Percentiles rank a stretch among this genome's conserved stretches.
Evolutionary conservation across 2,888 invertebrate species (phyloP).

Genomic region (Nematopogon swammerdamellus): DNA sequence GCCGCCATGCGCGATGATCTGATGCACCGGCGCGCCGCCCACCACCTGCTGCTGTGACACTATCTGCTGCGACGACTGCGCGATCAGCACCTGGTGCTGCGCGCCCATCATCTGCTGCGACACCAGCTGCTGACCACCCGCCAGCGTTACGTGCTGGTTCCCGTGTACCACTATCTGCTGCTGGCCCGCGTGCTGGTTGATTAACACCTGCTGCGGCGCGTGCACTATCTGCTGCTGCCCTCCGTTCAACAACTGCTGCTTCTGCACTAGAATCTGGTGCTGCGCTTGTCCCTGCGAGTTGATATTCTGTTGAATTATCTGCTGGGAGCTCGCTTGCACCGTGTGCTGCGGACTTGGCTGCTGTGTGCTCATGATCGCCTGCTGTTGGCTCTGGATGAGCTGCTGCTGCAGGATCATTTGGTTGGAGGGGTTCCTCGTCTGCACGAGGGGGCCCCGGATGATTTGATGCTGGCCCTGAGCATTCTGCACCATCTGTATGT

Average conservation of each 20-base stretch:
- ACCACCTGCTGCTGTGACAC: slow-evolving; percentile 43
- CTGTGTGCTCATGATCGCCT: slow-evolving; percentile 41
- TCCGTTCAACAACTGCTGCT: slow-evolving; percentile 57
- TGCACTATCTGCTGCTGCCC: slow-evolving; percentile 50
- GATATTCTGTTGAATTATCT: slow-evolving; percentile 59
- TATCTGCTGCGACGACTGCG: slow-evolving; percentile 47
- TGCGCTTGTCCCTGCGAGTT: slow-evolving; percentile 52
- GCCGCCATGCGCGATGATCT: slow-evolving; percentile 48
- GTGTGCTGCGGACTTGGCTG: slow-evolving; percentile 52
- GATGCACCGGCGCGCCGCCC: slow-evolving; percentile 31
- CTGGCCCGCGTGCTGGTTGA: slow-evolving; percentile 46
- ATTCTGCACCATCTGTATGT: slow-evolving; percentile 50
- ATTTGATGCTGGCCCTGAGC: slow-evolving; percentile 52
- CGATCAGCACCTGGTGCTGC: slow-evolving; percentile 47
- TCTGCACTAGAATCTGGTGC: slow-evolving; percentile 48
- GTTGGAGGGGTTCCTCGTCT: slow-evolving; percentile 43
- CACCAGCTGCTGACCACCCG: slow-evolving; percentile 44
- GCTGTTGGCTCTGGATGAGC: slow-evolving; percentile 51
- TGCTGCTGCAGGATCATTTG: slow-evolving; percentile 57
- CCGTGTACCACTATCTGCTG: slow-evolving; percentile 50
- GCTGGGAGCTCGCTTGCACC: slow-evolving; percentile 54
- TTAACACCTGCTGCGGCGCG: slow-evolving; percentile 50
- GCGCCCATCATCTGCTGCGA: slow-evolving; percentile 45
- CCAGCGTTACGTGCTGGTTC: slow-evolving; percentile 46
- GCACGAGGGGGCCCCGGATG: slow-evolving; percentile 43